Evolutionary conservation across 2,797 vertebrate genomes (phyloP), one percentile per base, ranked within the genome.

Genomic region (Pyrocephalus nanus): DNA sequence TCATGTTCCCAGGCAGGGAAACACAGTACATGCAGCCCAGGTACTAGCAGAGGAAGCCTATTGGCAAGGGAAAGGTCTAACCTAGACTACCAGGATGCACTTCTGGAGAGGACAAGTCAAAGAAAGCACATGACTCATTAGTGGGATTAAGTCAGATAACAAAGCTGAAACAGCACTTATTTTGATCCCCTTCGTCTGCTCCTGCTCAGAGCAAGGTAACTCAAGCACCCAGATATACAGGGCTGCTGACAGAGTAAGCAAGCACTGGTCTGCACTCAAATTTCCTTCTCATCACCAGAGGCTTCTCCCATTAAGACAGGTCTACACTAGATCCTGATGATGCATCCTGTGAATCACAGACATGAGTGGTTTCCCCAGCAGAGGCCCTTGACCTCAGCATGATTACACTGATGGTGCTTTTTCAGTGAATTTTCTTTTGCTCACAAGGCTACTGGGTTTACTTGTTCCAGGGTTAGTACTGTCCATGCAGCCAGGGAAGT

Each of bases 301-400:
- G 45, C 42, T 71, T 71, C 64, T 74, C 38, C 60, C 3, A 0
- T 76, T 82, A 67, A 48, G 87, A 53, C 78, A 95, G 61, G 87
- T 80, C 87, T 88, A 82, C 82, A 74, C 89, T 72, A 60, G 85
- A 90, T 57, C 53, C 53, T 91, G 85, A 85, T 94, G 94, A 92
- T 79, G 90, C 73, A 80, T 45, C 62, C 85, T 67, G 73, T 90
- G 91, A 94, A 80, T 92, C 69, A 95, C 4, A 2, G 64, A 89
- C 12, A 64, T 0, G 0, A 69, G 40, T 32, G 17, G 25, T 51
- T 83, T 90, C 77, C 72, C 57, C 66, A 74, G 75, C 34, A 55
- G 36, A 90, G 50, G 62, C 20, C 58, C 69, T 83, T 57, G 57
- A 93, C 61, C 71, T 93, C 82, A 67, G 81, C 36, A 29, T 4